Conservation (phyloP, 2,888 invertebrate genomes). For the Lasioglossum vierecki region DNA sequence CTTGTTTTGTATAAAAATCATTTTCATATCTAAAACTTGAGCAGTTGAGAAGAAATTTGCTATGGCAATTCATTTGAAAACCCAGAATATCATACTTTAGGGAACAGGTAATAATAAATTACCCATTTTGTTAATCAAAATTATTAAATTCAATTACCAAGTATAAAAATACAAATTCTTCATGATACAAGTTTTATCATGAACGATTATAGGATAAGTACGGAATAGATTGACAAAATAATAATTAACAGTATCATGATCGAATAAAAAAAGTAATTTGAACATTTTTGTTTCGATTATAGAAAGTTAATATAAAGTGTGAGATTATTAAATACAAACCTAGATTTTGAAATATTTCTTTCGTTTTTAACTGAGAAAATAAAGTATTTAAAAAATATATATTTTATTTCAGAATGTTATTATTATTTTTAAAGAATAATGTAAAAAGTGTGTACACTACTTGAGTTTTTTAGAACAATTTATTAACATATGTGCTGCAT, state of each 20-base stretch:
- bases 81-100: background rate
- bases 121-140: constrained; percentile 10
- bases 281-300: background rate
- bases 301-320: background rate
- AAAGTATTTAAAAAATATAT: background rate
- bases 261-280: background rate
- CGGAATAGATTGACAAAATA: background rate
- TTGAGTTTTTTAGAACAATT: background rate
- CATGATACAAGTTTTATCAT: background rate
- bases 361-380: background rate
- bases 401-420: background rate
- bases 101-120: background rate
- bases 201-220: background rate
- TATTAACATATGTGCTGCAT: constrained; percentile 1
- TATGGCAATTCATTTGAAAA: background rate
- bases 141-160: background rate
- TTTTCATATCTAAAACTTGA: constrained; percentile 18
- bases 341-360: background rate
- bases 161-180: background rate
- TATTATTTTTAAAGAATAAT: constrained; percentile 8
- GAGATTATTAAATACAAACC: background rate
- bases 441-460: background rate
- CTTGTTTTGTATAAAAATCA: constrained; percentile 7
- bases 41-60: background rate
- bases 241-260: constrained; percentile 3